These are phyloP conservation scores for Drosophila niveifrons DNA, from an alignment of 2,888 invertebrate genomes.

Conservation along the genomic window DNA sequence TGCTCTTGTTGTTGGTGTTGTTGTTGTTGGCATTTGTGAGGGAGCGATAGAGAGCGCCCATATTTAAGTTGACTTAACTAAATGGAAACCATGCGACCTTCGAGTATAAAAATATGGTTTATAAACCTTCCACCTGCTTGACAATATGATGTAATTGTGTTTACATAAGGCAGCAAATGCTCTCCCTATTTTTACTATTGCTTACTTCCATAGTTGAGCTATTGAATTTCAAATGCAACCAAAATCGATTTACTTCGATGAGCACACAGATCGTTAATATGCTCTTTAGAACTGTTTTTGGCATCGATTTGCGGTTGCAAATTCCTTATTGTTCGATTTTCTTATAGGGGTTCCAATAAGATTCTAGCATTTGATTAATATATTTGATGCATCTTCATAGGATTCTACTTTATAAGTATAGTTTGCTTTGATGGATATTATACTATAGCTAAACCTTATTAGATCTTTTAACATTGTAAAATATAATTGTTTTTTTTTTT, in stretches of 20 bases:
- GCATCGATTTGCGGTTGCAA: too few relatives aligned
- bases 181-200: too few relatives aligned
- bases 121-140: slow-evolving; percentile 52
- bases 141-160: slow-evolving; percentile 67
- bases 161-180: slow-evolving; percentile 27
- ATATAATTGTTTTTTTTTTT: too few relatives aligned
- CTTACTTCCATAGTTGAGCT: not conserved
- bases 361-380: too few relatives aligned
- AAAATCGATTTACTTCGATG: not conserved
- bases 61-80: slow-evolving; percentile 11
- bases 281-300: too few relatives aligned
- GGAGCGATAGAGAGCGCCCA: slow-evolving; percentile 11
- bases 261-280: not conserved
- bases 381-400: too few relatives aligned
- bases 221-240: not conserved
- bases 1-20: not conserved
- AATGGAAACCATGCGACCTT: slow-evolving; percentile 35
- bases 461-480: too few relatives aligned
- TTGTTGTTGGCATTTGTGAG: not conserved
- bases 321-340: too few relatives aligned
- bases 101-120: slow-evolving; percentile 12
- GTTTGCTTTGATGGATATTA: too few relatives aligned
- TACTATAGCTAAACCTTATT: too few relatives aligned
- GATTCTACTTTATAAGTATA: too few relatives aligned
- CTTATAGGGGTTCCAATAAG: too few relatives aligned